Evolutionary conservation across 1,140 invertebrate genomes (phyloP).

Genomic region (Panulirus ornatus): DNA sequence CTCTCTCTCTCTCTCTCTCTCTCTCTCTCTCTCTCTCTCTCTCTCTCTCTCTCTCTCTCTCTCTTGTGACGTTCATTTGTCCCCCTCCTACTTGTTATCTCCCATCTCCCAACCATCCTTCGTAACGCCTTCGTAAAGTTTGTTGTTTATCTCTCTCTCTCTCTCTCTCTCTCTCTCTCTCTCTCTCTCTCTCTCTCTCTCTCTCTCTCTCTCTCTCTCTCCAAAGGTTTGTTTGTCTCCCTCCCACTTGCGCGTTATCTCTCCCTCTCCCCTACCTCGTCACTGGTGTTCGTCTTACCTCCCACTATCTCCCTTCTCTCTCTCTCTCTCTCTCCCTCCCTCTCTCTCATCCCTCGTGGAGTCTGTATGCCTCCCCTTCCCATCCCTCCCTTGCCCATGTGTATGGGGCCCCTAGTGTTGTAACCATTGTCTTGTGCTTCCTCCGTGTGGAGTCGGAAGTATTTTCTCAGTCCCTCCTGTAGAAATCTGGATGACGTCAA

Average conservation of each 20-base stretch:
- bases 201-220: constrained; percentile 24
- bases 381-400: neutral
- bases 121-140: neutral
- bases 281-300: neutral
- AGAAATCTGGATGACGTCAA: constrained; percentile 21
- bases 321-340: neutral
- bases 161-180: neutral
- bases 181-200: constrained; percentile 18
- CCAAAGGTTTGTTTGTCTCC: neutral
- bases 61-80: neutral
- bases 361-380: neutral
- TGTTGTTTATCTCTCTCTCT: neutral
- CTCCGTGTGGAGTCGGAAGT: constrained; percentile 4
- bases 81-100: neutral
- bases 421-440: too few species aligned
- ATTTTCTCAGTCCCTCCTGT: neutral
- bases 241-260: neutral
- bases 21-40: neutral
- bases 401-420: too few species aligned
- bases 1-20: constrained; percentile 13
- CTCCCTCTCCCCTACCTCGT: neutral
- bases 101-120: neutral
- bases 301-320: neutral
- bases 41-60: neutral
- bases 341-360: neutral